Percentiles rank a stretch among this genome's conserved stretches.
phyloP scores from a whole-genome alignment of 2,888 invertebrate species.

The Orthosia incerta region DNA sequence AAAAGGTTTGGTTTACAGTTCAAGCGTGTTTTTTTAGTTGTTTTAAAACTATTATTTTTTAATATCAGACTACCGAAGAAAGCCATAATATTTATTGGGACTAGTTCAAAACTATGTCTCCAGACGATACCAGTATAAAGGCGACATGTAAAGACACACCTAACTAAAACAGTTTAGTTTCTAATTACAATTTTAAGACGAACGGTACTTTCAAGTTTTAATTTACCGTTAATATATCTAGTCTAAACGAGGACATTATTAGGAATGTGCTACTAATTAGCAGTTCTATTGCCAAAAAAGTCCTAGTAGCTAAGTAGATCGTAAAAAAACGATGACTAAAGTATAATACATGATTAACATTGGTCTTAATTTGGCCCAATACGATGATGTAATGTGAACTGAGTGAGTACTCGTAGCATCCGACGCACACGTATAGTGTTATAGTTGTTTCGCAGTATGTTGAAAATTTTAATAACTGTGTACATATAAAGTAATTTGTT shows the following conservation, averaged over 20 bases:
- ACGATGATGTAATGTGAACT: conserved; percentile 28
- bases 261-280: not conserved
- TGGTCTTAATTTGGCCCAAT: conserved; percentile 19
- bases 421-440: conserved; percentile 21
- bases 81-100: no score
- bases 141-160: not conserved
- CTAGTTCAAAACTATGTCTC: not conserved
- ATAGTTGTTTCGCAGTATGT: conserved; percentile 13
- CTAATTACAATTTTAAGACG: not conserved
- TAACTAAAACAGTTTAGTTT: not conserved
- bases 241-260: not conserved
- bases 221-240: conserved; percentile 1
- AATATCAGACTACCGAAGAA: no score
- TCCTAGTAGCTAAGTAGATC: not conserved
- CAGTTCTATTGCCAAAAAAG: not conserved
- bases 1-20: no score
- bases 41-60: no score
- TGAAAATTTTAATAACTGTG: not conserved
- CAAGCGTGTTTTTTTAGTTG: no score
- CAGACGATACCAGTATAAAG: not conserved
- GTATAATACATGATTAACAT: not conserved
- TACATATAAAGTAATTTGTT: not conserved
- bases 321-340: not conserved
- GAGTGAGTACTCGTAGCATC: conserved; percentile 15
- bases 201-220: conserved; percentile 13